phyloP scores from a whole-genome alignment of 2,888 invertebrate species.

The Junonia oenone region DNA sequence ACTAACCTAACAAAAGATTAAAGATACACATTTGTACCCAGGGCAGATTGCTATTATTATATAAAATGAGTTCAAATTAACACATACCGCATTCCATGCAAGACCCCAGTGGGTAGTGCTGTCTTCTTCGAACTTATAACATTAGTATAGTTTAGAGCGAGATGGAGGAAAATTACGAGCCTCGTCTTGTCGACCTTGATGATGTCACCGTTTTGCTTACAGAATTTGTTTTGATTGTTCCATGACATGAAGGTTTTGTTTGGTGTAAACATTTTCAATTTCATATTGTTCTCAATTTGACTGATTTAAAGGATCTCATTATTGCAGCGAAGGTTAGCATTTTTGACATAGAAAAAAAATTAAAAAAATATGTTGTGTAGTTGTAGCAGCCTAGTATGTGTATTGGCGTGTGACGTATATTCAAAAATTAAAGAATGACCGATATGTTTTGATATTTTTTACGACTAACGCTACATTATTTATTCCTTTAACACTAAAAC shows the following conservation, averaged over 20 bases:
- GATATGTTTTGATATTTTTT: no score
- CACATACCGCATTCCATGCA: constrained; percentile 12
- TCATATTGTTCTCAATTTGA: not conserved
- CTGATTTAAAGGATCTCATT: not conserved
- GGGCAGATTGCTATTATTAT: not conserved
- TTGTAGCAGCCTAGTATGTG: no score
- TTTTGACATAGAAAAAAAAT: no score
- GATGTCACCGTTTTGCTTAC: constrained; percentile 57
- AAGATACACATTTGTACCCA: not conserved
- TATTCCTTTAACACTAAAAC: no score
- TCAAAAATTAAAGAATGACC: no score
- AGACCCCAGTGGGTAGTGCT: not conserved
- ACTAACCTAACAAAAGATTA: no score
- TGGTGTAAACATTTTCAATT: constrained; percentile 16
- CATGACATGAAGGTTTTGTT: constrained; percentile 13
- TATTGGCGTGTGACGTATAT: no score
- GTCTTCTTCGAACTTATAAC: constrained; percentile 14
- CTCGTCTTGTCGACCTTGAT: constrained; percentile 59
- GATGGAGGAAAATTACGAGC: constrained; percentile 22
- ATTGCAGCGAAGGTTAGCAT: no score
- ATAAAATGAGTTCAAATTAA: constrained; percentile 5
- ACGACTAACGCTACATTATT: no score
- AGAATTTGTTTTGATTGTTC: constrained; percentile 48
- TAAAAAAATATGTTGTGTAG: no score
- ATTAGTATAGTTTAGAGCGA: constrained; percentile 7